Evolutionary conservation across 2,113 vertebrate genomes (phyloP).

Genomic region (Spermophilus dauricus): DNA sequence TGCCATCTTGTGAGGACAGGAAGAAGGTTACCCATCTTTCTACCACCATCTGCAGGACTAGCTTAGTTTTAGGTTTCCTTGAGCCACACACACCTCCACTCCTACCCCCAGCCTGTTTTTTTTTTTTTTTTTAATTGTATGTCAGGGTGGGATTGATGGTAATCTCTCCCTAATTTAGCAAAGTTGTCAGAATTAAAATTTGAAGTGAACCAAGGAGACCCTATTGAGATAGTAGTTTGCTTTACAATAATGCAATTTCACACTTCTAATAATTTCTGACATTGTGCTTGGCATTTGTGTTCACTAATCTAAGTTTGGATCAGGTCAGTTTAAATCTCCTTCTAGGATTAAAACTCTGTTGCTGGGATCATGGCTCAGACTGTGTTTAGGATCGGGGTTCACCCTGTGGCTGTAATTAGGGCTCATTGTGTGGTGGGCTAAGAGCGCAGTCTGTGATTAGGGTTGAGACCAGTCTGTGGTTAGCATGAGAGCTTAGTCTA

Average conservation of each 20-base stretch:
- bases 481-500: slow-evolving; percentile 12
- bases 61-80: slow-evolving; percentile 69
- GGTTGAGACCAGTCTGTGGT: not conserved
- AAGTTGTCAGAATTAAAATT: slow-evolving; percentile 61
- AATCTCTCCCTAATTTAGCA: slow-evolving; percentile 61
- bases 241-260: slow-evolving; percentile 1
- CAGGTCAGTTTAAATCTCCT: not conserved
- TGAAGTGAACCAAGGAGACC: slow-evolving; percentile 13
- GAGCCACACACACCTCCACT: slow-evolving; percentile 49
- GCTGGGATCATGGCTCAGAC: not conserved
- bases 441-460: slow-evolving; percentile 7
- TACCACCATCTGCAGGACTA: slow-evolving; percentile 78
- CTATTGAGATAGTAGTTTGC: not conserved
- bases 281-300: not conserved
- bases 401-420: slow-evolving; percentile 1
- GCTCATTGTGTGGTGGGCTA: not conserved
- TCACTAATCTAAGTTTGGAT: slow-evolving; percentile 10
- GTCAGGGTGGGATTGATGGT: slow-evolving; percentile 45
- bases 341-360: slow-evolving; percentile 19
- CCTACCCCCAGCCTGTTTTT: slow-evolving; percentile 44
- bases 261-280: slow-evolving; percentile 44
- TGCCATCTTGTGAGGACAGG: slow-evolving; percentile 80
- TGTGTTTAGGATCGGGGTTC: not conserved
- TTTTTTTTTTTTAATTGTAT: not conserved
- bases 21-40: slow-evolving; percentile 75